phyloP scores from a whole-genome alignment of 2,888 invertebrate species.

The Bellardia bayeri region DNA sequence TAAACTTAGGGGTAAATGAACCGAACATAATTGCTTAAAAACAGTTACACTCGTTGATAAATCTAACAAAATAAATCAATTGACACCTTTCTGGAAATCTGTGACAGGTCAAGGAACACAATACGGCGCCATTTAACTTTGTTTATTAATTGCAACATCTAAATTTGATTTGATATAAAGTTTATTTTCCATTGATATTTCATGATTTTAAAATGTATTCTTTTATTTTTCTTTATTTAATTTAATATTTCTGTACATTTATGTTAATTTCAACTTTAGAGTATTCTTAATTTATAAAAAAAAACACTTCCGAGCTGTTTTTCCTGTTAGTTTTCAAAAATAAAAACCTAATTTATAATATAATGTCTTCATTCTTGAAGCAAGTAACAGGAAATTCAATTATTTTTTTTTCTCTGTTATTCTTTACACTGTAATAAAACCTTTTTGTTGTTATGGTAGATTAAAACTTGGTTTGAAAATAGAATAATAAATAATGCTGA shows the following conservation, averaged over 20 bases:
- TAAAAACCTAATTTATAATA: constrained; percentile 20
- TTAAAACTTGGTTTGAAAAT: constrained; percentile 33
- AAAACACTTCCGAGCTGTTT: constrained; percentile 53
- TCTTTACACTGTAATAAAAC: constrained; percentile 4
- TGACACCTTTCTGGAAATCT: too few species aligned
- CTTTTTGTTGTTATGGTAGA: constrained; percentile 7
- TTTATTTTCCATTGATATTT: too few species aligned
- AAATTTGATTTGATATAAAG: too few species aligned
- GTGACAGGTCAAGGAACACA: too few species aligned
- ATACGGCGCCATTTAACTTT: too few species aligned
- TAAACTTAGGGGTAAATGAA: too few species aligned
- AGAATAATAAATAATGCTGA: constrained; percentile 13
- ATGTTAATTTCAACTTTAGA: constrained; percentile 38
- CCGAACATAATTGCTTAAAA: too few species aligned
- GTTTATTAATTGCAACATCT: too few species aligned
- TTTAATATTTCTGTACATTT: not conserved
- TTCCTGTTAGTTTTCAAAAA: constrained; percentile 23
- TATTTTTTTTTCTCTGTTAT: constrained; percentile 28
- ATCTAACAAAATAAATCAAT: too few species aligned
- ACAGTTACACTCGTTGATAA: too few species aligned
- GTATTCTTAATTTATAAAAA: not conserved
- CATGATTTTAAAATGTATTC: too few species aligned
- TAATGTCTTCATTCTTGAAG: not conserved
- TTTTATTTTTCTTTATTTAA: not conserved
- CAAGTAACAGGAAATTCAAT: constrained; percentile 70